phyloP scores from a whole-genome alignment of 2,888 invertebrate species.

The Argyresthia albistria region DNA sequence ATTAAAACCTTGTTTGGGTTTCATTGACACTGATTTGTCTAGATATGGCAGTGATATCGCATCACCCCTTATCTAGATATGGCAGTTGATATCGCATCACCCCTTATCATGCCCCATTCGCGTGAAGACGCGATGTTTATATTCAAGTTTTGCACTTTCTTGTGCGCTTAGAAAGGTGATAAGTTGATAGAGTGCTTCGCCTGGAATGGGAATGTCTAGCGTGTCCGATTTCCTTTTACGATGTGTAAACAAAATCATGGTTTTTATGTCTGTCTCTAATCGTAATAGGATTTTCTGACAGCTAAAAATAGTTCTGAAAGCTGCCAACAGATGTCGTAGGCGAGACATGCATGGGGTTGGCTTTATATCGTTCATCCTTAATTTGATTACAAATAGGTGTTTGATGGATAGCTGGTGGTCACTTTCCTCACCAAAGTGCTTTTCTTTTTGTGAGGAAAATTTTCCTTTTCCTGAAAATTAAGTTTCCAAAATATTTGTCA shows the following conservation, averaged over 20 bases:
- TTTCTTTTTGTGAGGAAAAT: no score
- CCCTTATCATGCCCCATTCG: background rate
- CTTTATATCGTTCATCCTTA: no score
- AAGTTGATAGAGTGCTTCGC: background rate
- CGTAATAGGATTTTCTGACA: no score
- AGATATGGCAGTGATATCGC: background rate
- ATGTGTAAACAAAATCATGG: background rate
- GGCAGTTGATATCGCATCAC: background rate
- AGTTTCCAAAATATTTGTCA: no score
- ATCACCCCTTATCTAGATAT: no score
- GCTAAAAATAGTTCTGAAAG: no score
- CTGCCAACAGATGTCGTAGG: no score
- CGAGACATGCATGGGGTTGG: no score
- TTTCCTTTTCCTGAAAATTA: no score
- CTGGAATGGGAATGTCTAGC: background rate
- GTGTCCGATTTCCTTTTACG: background rate
- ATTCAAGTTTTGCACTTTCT: constrained; percentile 3
- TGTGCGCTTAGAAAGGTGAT: background rate
- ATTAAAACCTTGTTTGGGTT: background rate
- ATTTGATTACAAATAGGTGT: no score
- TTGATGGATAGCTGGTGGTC: no score
- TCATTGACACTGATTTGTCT: background rate
- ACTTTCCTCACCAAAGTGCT: no score
- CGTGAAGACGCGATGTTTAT: background rate
- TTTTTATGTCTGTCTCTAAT: background rate